Evolutionary conservation across 2,888 invertebrate genomes (phyloP).

Genomic region (Gortyna flavago): DNA sequence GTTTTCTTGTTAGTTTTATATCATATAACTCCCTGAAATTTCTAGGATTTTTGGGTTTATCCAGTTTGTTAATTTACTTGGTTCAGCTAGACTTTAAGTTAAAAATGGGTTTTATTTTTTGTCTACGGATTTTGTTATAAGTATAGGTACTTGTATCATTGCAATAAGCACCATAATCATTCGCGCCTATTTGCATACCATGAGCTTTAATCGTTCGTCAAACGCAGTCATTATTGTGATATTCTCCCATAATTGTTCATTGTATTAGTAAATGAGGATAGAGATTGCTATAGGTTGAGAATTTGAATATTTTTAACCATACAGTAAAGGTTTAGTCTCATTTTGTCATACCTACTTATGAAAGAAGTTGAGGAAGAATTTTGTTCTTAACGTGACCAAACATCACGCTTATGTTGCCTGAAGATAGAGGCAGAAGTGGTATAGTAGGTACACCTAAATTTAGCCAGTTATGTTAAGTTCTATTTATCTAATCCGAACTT

Average conservation of each 20-base stretch:
- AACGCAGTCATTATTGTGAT: not conserved
- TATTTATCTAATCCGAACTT: too few species aligned
- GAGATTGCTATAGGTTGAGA: not conserved
- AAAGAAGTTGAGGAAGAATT: not conserved
- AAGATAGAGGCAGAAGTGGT: too few species aligned
- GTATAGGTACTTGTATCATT: not conserved
- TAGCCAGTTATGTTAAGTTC: too few species aligned
- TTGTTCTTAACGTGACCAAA: not conserved
- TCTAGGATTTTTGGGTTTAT: too few species aligned
- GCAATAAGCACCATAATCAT: not conserved
- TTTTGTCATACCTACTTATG: not conserved
- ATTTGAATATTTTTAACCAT: not conserved
- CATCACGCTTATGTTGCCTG: not conserved
- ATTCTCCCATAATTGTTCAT: conserved; percentile 42
- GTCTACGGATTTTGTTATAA: not conserved
- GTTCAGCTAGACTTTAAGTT: not conserved
- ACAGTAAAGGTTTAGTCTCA: not conserved
- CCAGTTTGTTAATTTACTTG: not conserved
- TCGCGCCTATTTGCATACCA: not conserved
- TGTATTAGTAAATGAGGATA: conserved; percentile 11
- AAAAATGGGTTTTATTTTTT: not conserved
- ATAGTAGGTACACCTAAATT: too few species aligned
- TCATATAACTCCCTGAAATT: not conserved
- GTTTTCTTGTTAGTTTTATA: not conserved
- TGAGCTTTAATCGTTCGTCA: conserved; percentile 15